These are phyloP conservation scores for Crotophaga sulcirostris DNA, from an alignment of 2,113 vertebrate species.

Conservation along the genomic window DNA sequence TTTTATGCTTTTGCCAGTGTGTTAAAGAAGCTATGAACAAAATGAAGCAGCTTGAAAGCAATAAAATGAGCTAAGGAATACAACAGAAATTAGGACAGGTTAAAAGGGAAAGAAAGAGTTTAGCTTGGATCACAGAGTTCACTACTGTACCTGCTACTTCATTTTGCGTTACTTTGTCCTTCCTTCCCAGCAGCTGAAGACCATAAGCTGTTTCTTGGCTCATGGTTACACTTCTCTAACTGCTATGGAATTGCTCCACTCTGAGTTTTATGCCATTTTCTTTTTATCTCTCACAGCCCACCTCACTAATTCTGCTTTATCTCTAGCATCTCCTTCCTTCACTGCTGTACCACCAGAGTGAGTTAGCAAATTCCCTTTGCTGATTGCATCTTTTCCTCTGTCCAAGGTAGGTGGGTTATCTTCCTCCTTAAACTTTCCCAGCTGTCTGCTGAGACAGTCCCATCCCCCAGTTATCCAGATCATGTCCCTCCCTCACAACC, in stretches of 20 bases:
- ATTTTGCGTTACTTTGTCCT: not conserved
- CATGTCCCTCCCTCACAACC: not conserved
- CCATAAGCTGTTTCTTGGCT: not conserved
- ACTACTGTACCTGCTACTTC: not conserved
- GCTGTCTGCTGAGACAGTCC: not conserved
- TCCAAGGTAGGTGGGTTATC: not conserved
- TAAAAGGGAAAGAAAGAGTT: not conserved
- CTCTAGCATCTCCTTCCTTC: not conserved
- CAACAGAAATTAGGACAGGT: not conserved
- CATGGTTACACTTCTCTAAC: fast-evolving
- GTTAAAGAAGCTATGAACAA: not conserved
- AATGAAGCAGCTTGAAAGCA: not conserved
- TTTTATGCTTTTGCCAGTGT: not conserved
- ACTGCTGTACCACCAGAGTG: not conserved
- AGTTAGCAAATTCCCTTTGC: not conserved
- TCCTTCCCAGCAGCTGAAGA: not conserved
- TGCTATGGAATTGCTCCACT: not conserved
- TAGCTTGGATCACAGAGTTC: not conserved
- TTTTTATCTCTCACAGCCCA: not conserved
- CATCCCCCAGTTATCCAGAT: not conserved
- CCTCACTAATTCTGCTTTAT: not conserved
- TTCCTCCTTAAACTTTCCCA: not conserved
- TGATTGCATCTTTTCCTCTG: not conserved
- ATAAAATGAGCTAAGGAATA: not conserved
- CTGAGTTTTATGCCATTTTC: not conserved